Evolutionary conservation across 2,113 vertebrate genomes (phyloP).

Genomic region (Poeciliopsis turrubarensis): DNA sequence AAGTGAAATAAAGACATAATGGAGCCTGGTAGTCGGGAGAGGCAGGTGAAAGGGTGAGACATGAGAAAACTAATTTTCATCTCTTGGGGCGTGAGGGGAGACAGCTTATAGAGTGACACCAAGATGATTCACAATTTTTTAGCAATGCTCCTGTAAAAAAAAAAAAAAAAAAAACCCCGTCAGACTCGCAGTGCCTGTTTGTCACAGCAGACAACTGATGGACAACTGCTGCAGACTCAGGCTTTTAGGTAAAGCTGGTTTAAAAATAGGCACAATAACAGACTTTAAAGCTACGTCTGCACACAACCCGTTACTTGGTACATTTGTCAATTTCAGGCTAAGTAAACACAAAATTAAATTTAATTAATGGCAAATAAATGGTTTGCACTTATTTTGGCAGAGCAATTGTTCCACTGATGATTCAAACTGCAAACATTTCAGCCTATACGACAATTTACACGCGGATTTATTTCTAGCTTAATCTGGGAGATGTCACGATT

Average conservation of each 20-base stretch:
- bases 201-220: constrained; percentile 65
- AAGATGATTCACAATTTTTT: constrained; percentile 72
- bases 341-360: too few relatives aligned
- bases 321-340: too few relatives aligned
- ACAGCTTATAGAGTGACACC: constrained; percentile 38
- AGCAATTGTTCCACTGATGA: neutral
- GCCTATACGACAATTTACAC: too few relatives aligned
- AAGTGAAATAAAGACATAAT: neutral
- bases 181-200: constrained; percentile 48
- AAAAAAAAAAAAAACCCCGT: constrained; percentile 32
- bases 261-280: neutral
- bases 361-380: neutral
- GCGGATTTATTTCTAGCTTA: too few relatives aligned
- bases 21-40: constrained; percentile 4
- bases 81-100: constrained; percentile 15
- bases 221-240: constrained; percentile 66
- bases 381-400: neutral
- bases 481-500: too few relatives aligned
- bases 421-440: neutral
- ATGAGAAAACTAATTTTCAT: constrained; percentile 37
- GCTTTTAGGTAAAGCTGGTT: constrained; percentile 50
- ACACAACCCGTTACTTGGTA: neutral
- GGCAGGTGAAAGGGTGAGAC: constrained; percentile 26
- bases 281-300: neutral
- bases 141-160: constrained; percentile 37